A percentile compares a stretch with the other conserved stretches of the same genome.
These are phyloP conservation scores for Drosophila sp. DNA, from an alignment of 1,140 invertebrate genomes.

Conservation along the genomic window DNA sequence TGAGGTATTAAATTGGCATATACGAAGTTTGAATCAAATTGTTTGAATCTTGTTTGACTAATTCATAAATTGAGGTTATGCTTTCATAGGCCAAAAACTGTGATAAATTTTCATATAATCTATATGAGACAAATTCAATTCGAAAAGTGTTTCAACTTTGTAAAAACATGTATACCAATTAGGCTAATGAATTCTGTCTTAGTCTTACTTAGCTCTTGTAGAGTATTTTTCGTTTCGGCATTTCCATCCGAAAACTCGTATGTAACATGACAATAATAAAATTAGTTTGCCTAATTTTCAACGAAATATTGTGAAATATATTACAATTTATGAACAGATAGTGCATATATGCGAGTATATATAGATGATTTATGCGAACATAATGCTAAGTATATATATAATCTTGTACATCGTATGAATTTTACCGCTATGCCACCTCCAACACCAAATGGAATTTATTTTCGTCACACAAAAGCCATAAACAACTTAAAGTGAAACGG, in stretches of 20 bases:
- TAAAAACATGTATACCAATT: too few species aligned
- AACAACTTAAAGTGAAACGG: conserved; percentile 76
- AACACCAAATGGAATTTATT: conserved; percentile 53
- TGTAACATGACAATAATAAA: background rate
- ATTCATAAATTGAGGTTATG: too few species aligned
- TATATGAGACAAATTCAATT: too few species aligned
- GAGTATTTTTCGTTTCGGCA: background rate
- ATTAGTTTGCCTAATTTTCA: conserved; percentile 9
- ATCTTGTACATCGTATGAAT: conserved; percentile 20
- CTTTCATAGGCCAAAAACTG: too few species aligned
- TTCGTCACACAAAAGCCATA: conserved; percentile 60
- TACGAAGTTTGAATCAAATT: background rate
- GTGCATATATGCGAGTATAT: conserved; percentile 5
- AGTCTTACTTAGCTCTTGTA: background rate
- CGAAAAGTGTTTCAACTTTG: too few species aligned
- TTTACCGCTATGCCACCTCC: conserved; percentile 35
- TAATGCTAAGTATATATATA: conserved; percentile 26
- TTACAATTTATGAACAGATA: conserved; percentile 43
- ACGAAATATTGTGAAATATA: conserved; percentile 35
- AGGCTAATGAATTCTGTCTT: background rate
- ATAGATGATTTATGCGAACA: conserved; percentile 40
- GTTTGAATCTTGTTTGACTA: background rate
- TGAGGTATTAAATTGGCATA: background rate
- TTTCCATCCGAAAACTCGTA: background rate
- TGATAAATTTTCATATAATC: too few species aligned